Evolutionary conservation across 2,797 vertebrate genomes (phyloP).

Genomic region (Microchirus variegatus): DNA sequence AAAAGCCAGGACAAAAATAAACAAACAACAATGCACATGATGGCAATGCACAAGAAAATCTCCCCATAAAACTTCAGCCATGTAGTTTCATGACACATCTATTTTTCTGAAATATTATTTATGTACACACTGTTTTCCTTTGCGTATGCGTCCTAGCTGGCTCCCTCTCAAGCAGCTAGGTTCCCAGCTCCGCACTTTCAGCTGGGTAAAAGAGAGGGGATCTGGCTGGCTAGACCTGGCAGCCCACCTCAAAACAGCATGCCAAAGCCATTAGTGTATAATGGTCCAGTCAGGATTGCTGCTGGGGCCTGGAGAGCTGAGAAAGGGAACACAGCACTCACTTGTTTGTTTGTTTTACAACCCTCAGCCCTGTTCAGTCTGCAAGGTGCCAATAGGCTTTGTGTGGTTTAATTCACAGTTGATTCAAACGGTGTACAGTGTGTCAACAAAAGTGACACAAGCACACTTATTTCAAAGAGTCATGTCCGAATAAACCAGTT

Average conservation of each 20-base stretch:
- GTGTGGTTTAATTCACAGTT: constrained; percentile 55
- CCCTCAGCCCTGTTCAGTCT: constrained; percentile 54
- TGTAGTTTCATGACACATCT: constrained; percentile 12
- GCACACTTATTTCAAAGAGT: constrained; percentile 34
- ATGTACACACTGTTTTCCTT: constrained; percentile 13
- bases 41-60: constrained; percentile 34
- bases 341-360: constrained; percentile 78
- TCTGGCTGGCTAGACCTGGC: constrained; percentile 66
- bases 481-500: constrained; percentile 39
- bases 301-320: constrained; percentile 63
- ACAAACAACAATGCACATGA: constrained; percentile 27
- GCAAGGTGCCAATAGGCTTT: constrained; percentile 72
- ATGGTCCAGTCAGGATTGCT: constrained; percentile 76
- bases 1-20: constrained; percentile 18
- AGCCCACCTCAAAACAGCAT: constrained; percentile 61
- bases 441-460: constrained; percentile 39
- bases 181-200: constrained; percentile 46
- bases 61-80: neutral
- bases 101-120: constrained; percentile 16
- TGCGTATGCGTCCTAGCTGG: constrained; percentile 18
- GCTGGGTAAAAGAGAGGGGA: constrained; percentile 59
- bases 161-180: constrained; percentile 20
- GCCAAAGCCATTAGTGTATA: constrained; percentile 75
- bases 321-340: constrained; percentile 65
- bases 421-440: constrained; percentile 29